These are phyloP conservation scores for Schizopygopsis pylzovi DNA, from an alignment of 2,797 vertebrate species.

Conservation along the genomic window DNA sequence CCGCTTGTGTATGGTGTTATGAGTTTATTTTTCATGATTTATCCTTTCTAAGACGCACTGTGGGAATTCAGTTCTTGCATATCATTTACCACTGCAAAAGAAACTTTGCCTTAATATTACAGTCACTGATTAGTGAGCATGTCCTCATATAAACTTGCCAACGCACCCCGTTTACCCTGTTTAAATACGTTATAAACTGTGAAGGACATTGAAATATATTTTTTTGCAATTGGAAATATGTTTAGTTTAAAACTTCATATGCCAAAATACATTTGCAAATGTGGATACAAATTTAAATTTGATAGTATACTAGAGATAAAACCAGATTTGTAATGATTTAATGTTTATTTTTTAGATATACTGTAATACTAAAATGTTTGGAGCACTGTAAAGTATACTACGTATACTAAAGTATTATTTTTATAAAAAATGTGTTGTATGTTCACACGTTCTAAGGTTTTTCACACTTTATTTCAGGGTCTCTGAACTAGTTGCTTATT, in stretches of 20 bases:
- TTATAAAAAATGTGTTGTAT: too few species aligned
- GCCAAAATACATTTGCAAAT: not conserved
- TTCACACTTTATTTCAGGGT: not conserved
- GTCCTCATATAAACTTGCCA: slow-evolving; percentile 12
- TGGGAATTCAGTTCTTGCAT: not conserved
- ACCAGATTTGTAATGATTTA: not conserved
- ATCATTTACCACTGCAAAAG: not conserved
- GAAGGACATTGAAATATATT: not conserved
- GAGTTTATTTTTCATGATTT: not conserved
- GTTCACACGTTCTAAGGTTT: not conserved
- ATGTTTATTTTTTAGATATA: not conserved
- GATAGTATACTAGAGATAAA: not conserved
- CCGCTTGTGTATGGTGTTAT: not conserved
- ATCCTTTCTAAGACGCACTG: not conserved
- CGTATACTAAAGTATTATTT: too few species aligned
- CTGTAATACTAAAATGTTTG: too few species aligned
- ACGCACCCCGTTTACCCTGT: not conserved
- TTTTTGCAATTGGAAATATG: not conserved
- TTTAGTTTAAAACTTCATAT: not conserved
- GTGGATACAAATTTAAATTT: not conserved
- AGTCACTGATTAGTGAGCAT: not conserved
- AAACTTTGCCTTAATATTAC: not conserved
- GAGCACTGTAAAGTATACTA: too few species aligned
- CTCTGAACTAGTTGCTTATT: too few species aligned
- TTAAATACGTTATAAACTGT: not conserved